These are phyloP conservation scores for Lithophane semibrunnea DNA, from an alignment of 2,888 invertebrate genomes.

Conservation along the genomic window DNA sequence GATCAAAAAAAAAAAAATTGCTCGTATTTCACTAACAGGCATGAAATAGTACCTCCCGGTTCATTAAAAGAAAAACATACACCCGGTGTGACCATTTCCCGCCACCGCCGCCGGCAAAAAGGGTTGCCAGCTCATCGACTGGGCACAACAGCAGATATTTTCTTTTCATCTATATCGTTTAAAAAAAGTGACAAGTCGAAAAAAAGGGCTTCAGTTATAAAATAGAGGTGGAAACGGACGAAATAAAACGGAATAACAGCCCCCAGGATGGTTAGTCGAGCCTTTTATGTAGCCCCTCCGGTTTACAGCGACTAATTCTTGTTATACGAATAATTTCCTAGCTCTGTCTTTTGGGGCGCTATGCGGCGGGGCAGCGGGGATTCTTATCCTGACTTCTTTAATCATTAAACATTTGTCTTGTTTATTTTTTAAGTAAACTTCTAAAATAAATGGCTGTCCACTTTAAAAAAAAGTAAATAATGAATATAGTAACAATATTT, in stretches of 20 bases:
- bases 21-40: conserved; percentile 3
- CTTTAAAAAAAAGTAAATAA: background rate
- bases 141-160: conserved; percentile 52
- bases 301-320: conserved; percentile 60
- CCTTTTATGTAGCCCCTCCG: conserved; percentile 38
- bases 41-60: background rate
- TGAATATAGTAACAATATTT: background rate
- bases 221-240: conserved; percentile 16
- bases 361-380: conserved; percentile 1
- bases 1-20: background rate
- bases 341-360: conserved; percentile 27
- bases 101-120: conserved; percentile 42
- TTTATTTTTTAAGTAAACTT: background rate
- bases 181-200: conserved; percentile 48
- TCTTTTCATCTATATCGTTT: conserved; percentile 51
- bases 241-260: conserved; percentile 48
- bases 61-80: background rate
- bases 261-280: conserved; percentile 15
- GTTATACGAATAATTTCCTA: conserved; percentile 54
- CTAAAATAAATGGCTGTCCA: background rate
- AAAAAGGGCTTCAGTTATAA: conserved; percentile 40
- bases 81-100: conserved; percentile 23
- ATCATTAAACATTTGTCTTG: background rate
- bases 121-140: conserved; percentile 50
- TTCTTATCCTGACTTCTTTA: background rate